phyloP scores from a whole-genome alignment of 2,797 vertebrate genomes.

The Sphenodon punctatus region DNA sequence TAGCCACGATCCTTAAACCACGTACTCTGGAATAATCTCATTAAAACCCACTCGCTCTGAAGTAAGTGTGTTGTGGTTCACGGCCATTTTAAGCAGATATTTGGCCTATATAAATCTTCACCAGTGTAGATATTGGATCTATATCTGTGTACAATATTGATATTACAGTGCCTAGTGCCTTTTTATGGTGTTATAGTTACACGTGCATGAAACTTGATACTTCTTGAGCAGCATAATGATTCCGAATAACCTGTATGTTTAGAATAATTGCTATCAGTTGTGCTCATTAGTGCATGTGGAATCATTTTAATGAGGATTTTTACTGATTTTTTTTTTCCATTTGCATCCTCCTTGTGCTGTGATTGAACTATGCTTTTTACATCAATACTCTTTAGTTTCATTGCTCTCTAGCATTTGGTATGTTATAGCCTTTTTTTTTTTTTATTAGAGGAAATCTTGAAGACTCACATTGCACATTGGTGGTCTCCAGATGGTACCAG shows the following conservation, averaged over 20 bases:
- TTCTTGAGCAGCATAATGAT: slow-evolving; percentile 39
- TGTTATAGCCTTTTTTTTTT: background rate
- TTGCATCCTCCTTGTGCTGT: background rate
- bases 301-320: slow-evolving; percentile 32
- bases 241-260: slow-evolving; percentile 40
- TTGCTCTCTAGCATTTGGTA: background rate
- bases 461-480: slow-evolving; percentile 93
- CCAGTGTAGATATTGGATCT: too few relatives aligned
- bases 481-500: slow-evolving; percentile 96
- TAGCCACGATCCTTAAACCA: too few relatives aligned
- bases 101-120: accelerated
- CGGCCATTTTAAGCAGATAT: too few relatives aligned
- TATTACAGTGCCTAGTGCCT: background rate
- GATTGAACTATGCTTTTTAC: slow-evolving; percentile 27
- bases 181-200: background rate
- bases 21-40: too few relatives aligned
- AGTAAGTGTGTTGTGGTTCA: too few relatives aligned
- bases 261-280: slow-evolving; percentile 40
- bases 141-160: background rate
- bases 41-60: too few relatives aligned
- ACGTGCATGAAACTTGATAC: background rate
- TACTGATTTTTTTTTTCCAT: slow-evolving; percentile 38
- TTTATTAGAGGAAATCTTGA: slow-evolving; percentile 91
- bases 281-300: slow-evolving; percentile 31
- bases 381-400: background rate